These are phyloP conservation scores for Protobothrops flavoviridis DNA, from an alignment of 2,113 vertebrate genomes.

Conservation along the genomic window DNA sequence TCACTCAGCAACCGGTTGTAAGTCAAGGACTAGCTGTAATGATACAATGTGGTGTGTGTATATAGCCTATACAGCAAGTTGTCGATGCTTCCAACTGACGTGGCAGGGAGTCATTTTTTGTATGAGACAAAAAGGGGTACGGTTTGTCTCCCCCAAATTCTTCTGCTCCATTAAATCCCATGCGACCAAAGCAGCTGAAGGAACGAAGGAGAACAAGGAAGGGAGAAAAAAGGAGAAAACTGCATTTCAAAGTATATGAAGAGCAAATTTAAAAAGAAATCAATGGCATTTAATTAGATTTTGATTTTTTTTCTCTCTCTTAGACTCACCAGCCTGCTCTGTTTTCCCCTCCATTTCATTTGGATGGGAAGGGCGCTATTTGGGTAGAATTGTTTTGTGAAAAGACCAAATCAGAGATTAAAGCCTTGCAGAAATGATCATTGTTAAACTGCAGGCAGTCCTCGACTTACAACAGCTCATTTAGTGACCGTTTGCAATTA, in stretches of 20 bases:
- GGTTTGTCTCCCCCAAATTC: not conserved
- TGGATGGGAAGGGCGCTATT: conserved; percentile 28
- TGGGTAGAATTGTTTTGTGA: conserved; percentile 23
- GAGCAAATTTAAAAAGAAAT: conserved; percentile 68
- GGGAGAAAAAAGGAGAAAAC: not conserved
- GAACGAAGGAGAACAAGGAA: not conserved
- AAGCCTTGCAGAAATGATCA: not conserved
- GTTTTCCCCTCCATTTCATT: conserved; percentile 23
- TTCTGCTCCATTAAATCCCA: not conserved
- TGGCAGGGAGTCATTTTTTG: not conserved
- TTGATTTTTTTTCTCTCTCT: conserved; percentile 56
- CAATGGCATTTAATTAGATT: conserved; percentile 62
- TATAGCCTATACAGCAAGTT: not conserved
- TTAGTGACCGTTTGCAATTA: not conserved
- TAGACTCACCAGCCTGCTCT: not conserved
- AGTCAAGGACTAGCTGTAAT: too few species aligned
- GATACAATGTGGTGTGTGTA: too few species aligned
- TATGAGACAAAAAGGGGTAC: not conserved
- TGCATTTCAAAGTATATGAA: conserved; percentile 20
- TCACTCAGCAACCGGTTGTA: too few species aligned
- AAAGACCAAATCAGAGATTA: conserved; percentile 18
- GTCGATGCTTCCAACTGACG: not conserved
- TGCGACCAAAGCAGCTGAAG: not conserved
- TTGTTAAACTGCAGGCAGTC: not conserved
- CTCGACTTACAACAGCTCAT: accelerated